Conservation (phyloP, 2,113 vertebrate species). For the Oryctolagus cuniculus region DNA sequence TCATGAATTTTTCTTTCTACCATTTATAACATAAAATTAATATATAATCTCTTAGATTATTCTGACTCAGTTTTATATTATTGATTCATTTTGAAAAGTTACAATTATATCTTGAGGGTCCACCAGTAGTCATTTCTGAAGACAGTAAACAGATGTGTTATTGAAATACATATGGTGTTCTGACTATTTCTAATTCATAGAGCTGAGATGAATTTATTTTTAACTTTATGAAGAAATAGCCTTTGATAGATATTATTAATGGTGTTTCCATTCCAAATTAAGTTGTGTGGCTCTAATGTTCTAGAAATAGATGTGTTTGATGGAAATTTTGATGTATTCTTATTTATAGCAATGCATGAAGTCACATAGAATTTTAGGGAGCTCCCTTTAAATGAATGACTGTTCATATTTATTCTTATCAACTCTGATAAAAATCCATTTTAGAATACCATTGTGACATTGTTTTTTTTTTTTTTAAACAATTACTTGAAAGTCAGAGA, state of each 20-base stretch:
- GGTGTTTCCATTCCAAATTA: constrained; percentile 64
- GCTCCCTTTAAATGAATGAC: neutral
- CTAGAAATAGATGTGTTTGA: constrained; percentile 62
- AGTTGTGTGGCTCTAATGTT: constrained; percentile 38
- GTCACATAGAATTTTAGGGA: constrained; percentile 34
- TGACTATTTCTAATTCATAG: constrained; percentile 43
- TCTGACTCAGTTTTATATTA: constrained; percentile 25
- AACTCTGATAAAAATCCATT: constrained; percentile 51
- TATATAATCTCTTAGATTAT: constrained; percentile 4
- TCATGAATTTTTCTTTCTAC: constrained; percentile 2
- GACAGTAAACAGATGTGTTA: constrained; percentile 5
- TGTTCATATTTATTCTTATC: constrained; percentile 56
- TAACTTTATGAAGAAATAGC: constrained; percentile 62
- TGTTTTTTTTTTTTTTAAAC: too few species aligned
- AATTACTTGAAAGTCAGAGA: too few species aligned
- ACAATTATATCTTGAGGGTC: neutral
- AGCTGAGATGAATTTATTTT: constrained; percentile 63
- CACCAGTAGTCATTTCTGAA: constrained; percentile 22
- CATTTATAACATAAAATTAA: constrained; percentile 34
- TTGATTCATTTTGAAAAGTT: constrained; percentile 40
- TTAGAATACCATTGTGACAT: neutral
- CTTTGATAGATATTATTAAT: constrained; percentile 56
- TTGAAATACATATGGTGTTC: constrained; percentile 11
- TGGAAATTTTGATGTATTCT: constrained; percentile 48
- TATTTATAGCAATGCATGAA: constrained; percentile 33